Percentiles rank a stretch among this genome's conserved stretches.
These are phyloP conservation scores for Lampris megalopsis DNA, from an alignment of 2,113 vertebrate species.

Conservation along the genomic window DNA sequence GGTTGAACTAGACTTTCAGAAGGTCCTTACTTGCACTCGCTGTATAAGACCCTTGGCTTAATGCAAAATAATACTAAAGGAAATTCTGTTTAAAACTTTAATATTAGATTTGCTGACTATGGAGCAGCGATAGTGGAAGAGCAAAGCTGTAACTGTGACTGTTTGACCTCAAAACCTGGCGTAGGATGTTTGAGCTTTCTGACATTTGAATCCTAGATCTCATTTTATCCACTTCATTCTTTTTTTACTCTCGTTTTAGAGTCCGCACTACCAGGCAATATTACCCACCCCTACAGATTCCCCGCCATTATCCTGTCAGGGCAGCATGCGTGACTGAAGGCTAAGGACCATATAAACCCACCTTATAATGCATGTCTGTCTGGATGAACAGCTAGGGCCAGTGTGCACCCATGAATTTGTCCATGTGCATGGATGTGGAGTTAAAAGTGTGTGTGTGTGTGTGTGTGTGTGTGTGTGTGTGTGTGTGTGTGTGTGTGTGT, in stretches of 20 bases:
- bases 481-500: constrained; percentile 11
- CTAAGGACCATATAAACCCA: constrained; percentile 54
- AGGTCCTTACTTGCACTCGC: too few relatives aligned
- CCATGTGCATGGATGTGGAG: background rate
- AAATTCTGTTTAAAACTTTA: too few relatives aligned
- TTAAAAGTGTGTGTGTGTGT: constrained; percentile 15
- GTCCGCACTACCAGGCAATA: constrained; percentile 12
- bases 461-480: constrained; percentile 30
- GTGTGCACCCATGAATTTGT: constrained; percentile 27
- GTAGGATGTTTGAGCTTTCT: background rate
- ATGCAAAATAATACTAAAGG: too few relatives aligned
- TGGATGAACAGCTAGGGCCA: constrained; percentile 13
- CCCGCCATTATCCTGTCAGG: constrained; percentile 47
- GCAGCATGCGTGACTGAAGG: constrained; percentile 43
- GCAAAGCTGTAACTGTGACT: too few relatives aligned
- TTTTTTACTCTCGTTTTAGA: background rate
- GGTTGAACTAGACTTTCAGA: too few relatives aligned
- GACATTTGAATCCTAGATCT: background rate
- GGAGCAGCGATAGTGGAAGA: too few relatives aligned
- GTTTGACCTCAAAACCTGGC: background rate
- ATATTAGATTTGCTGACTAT: too few relatives aligned
- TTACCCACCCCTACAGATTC: constrained; percentile 22
- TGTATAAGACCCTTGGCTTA: too few relatives aligned
- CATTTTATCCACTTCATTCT: background rate
- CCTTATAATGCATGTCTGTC: constrained; percentile 56